phyloP scores from a whole-genome alignment of 2,113 vertebrate genomes.

The Tragelaphus imberbis region DNA sequence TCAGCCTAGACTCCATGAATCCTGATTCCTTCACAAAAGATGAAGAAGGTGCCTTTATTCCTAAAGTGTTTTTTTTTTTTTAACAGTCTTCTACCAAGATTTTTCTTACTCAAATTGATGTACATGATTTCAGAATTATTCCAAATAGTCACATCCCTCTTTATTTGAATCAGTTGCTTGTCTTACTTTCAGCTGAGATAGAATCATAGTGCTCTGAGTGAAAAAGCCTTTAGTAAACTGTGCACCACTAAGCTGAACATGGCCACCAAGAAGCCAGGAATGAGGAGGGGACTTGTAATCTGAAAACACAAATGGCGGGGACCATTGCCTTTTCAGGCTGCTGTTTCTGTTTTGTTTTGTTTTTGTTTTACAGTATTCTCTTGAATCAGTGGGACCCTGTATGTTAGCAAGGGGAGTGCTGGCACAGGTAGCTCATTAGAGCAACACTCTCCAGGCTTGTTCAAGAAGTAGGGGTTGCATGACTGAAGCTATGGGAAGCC shows the following conservation, averaged over 20 bases:
- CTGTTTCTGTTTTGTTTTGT: not conserved
- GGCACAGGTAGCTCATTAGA: not conserved
- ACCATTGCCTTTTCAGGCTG: not conserved
- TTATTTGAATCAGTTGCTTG: not conserved
- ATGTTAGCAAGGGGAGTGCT: fast-evolving
- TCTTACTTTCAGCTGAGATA: not conserved
- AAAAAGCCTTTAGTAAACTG: not conserved
- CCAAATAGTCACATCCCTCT: not conserved
- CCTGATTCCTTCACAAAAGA: not conserved
- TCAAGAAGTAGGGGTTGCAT: not conserved
- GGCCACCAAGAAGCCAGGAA: not conserved
- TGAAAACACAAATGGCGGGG: not conserved
- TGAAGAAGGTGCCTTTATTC: not conserved
- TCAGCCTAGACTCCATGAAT: not conserved
- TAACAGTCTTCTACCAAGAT: not conserved
- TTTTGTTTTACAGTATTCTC: not conserved
- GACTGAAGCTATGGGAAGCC: not conserved
- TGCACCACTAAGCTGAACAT: not conserved
- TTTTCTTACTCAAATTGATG: not conserved
- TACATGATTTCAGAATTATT: not conserved
- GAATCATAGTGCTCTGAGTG: not conserved
- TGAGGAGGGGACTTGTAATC: not conserved
- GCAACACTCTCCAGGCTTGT: fast-evolving
- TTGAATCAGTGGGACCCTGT: not conserved
- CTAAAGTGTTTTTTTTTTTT: not conserved